Evolutionary conservation across 2,888 invertebrate species (phyloP), one percentile per base, ranked within the genome.

Genomic region (Eristalis pertinax): DNA sequence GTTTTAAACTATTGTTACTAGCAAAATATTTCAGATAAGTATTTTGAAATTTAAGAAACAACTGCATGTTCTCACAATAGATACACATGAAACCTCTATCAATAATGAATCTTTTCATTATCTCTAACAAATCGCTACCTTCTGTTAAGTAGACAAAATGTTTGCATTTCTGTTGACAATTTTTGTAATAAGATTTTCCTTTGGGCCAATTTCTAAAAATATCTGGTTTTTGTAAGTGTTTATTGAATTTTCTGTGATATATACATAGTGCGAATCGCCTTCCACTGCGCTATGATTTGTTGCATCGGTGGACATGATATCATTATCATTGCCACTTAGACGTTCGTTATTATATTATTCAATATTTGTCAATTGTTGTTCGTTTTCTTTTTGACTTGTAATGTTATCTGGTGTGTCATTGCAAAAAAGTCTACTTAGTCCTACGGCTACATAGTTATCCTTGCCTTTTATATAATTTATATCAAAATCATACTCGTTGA

Each of bases 11-110:
- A 50, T 77, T 84, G 22, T 88, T 84, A 24, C 50, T 81, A 11
- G 63, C 35, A 67, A 86, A 84, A 64, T 78, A 74, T 65, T 78
- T 60, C n/a, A 72, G 43, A 24, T 87, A 84, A 4, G 41, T 22
- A 38, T 84, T 58, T n/a, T 83, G 83, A 29, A 84, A 80, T 58
- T 69, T 22, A 7, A 81, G 11, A 62, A 65, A 73, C 35, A 77
- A 32, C 63, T 60, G 13, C 5, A 13, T 38, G 60, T 80, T 35
- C n/a, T 67, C n/a, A 24, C 81, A 84, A 75, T 63, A 85, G 11
- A 88, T 19, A 64, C 77, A 81, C 63, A 85, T 73, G 22, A 83
- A 11, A 11, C 88, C 88, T 63, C 80, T 88, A 7, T 50, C 50
- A 35, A 7, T 35, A 35, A 35, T 35, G 35, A 35, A 35, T 35